Evolutionary conservation across 2,888 invertebrate species (phyloP), one percentile per base, ranked within the genome.

Genomic region (Halictus quadricinctus): DNA sequence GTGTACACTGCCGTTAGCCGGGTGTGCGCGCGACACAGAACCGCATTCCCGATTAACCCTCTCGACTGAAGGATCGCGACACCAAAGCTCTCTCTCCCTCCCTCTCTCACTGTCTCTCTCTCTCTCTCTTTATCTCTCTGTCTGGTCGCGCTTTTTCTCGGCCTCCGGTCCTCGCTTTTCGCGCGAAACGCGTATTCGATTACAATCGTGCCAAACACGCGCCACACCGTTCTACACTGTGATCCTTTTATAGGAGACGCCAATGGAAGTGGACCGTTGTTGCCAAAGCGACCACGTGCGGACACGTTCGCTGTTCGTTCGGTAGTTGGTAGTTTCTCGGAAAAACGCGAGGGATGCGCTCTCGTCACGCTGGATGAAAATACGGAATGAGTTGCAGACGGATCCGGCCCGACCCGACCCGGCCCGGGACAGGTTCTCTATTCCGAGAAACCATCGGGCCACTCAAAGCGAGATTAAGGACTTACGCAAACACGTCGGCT

Each of bases 401-500:
- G 36, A 36, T 29, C 29, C 29, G 29, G 29, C 36, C 36, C 50
- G 18, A 0, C 50, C 29, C 29, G 29, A 1, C 36, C 36, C 50
- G 18, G 2, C 50, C 21, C 21, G 54, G 54, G 77, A 48, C 58
- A 70, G 74, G 78, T 81, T 84, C 74, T 80, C 58, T 36, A 48
- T 72, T 78, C 75, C 46, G 64, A 72, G 80, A 85, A 80, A 77
- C 70, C 84, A 73, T 75, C 64, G 41, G 64, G 75, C 66, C 76
- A 21, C 81, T 74, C 46, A 36, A 70, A 78, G 74, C 58, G 76
- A 83, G 72, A 81, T 82, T 81, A 78, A 81, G 66, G 58, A 81
- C 76, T 81, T 74, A 77, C 72, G 81, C 77, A 78, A 81, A 74
- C 58, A 74, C 60, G 73, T 64, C 60, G 46, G 64, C 60, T 72